Percentiles rank a stretch among this genome's conserved stretches.
Evolutionary conservation across 2,113 vertebrate species (phyloP).

Genomic region (Passer domesticus): DNA sequence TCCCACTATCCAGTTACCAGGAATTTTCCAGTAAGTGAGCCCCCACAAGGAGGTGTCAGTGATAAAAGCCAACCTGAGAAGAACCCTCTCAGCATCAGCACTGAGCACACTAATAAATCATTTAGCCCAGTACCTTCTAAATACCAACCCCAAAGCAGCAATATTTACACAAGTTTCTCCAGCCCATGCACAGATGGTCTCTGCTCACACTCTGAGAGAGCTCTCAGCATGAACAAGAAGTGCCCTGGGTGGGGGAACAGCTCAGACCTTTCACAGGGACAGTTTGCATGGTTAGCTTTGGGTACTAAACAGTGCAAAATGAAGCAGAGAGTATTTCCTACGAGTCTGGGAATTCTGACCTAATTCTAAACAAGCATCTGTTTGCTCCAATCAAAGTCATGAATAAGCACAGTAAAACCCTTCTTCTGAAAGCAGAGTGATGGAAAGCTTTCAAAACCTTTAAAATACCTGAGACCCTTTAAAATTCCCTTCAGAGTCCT

Average conservation of each 20-base stretch:
- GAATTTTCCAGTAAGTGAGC: constrained; percentile 42
- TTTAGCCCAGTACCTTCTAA: constrained; percentile 38
- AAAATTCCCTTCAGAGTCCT: background rate
- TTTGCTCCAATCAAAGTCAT: background rate
- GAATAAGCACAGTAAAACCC: background rate
- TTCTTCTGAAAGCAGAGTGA: background rate
- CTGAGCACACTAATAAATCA: constrained; percentile 32
- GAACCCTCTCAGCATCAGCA: background rate
- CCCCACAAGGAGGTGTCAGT: constrained; percentile 5
- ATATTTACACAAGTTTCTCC: background rate
- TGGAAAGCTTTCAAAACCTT: background rate
- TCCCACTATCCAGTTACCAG: background rate
- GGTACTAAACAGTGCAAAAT: background rate
- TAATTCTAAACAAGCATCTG: background rate
- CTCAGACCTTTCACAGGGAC: background rate
- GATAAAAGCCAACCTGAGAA: constrained; percentile 53
- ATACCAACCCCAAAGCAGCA: background rate
- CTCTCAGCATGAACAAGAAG: background rate
- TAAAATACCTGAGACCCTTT: background rate
- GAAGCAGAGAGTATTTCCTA: background rate
- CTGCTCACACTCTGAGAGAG: rapidly evolving
- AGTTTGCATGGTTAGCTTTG: background rate
- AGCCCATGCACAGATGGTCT: background rate
- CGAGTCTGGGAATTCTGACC: background rate
- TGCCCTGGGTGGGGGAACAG: background rate